Percentiles rank a stretch among this genome's conserved stretches.
phyloP scores from a whole-genome alignment of 2,797 vertebrate genomes.

The Sebastes steindachneri region DNA sequence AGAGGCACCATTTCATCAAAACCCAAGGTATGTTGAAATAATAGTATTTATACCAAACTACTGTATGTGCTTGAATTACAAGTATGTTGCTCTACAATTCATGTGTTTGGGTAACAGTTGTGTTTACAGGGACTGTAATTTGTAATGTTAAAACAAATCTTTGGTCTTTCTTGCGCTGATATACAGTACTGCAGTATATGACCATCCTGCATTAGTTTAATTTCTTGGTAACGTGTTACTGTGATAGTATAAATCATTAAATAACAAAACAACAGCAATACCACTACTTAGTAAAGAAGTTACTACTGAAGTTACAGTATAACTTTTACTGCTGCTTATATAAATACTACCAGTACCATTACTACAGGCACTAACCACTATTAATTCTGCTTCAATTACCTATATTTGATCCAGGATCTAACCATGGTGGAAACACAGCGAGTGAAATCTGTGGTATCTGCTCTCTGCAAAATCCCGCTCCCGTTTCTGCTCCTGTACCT shows the following conservation, averaged over 20 bases:
- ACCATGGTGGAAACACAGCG: conserved; percentile 25
- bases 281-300: neutral
- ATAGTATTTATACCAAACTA: neutral
- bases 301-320: neutral
- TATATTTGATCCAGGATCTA: neutral
- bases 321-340: neutral
- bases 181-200: neutral
- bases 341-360: neutral
- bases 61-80: neutral
- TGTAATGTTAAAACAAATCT: neutral
- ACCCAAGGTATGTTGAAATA: conserved; percentile 5
- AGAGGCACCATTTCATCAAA: neutral
- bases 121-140: neutral
- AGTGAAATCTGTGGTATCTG: conserved; percentile 54
- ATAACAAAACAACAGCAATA: neutral
- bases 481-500: conserved; percentile 86
- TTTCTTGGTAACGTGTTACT: neutral
- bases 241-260: neutral
- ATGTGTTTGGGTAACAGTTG: neutral
- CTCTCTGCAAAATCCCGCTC: conserved; percentile 82
- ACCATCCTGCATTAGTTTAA: neutral
- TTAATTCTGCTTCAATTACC: neutral
- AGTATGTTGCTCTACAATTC: neutral
- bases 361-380: neutral
- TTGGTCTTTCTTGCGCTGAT: neutral